These are phyloP conservation scores for Dryobota labecula DNA, from an alignment of 2,888 invertebrate genomes.

Conservation along the genomic window DNA sequence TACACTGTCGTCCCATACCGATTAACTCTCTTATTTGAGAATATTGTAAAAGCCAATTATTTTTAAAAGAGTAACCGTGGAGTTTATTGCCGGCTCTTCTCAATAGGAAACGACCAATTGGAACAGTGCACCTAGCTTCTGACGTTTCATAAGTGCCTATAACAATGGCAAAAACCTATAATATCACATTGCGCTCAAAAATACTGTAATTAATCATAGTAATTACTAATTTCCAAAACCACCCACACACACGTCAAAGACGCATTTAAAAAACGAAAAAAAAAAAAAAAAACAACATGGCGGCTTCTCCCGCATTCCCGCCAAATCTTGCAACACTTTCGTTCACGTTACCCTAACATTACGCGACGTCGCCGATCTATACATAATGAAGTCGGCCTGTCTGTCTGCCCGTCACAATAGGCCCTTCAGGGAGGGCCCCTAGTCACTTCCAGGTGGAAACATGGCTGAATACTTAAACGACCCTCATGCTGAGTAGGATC, in stretches of 20 bases:
- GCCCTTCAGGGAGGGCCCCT: slow-evolving; percentile 75
- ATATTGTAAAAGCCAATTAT: too few relatives aligned
- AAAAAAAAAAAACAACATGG: slow-evolving; percentile 31
- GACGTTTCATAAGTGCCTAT: too few relatives aligned
- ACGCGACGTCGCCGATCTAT: slow-evolving; percentile 64
- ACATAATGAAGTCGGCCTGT: slow-evolving; percentile 73
- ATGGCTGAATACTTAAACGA: slow-evolving; percentile 84
- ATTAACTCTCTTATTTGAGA: too few relatives aligned
- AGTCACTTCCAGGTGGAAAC: slow-evolving; percentile 87
- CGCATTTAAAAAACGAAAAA: background rate
- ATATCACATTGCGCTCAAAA: background rate
- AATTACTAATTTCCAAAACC: background rate
- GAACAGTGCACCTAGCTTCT: too few relatives aligned
- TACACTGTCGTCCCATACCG: too few relatives aligned
- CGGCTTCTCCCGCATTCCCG: slow-evolving; percentile 23
- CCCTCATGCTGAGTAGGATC: slow-evolving; percentile 68
- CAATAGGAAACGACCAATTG: too few relatives aligned
- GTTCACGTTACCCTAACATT: slow-evolving; percentile 30
- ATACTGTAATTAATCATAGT: background rate
- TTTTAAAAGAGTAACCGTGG: too few relatives aligned
- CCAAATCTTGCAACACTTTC: slow-evolving; percentile 52
- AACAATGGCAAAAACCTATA: too few relatives aligned
- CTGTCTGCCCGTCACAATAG: slow-evolving; percentile 85
- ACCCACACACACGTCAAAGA: background rate
- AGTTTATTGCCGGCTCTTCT: too few relatives aligned